phyloP scores from a whole-genome alignment of 2,797 vertebrate species.

The Lagorchestes hirsutus region DNA sequence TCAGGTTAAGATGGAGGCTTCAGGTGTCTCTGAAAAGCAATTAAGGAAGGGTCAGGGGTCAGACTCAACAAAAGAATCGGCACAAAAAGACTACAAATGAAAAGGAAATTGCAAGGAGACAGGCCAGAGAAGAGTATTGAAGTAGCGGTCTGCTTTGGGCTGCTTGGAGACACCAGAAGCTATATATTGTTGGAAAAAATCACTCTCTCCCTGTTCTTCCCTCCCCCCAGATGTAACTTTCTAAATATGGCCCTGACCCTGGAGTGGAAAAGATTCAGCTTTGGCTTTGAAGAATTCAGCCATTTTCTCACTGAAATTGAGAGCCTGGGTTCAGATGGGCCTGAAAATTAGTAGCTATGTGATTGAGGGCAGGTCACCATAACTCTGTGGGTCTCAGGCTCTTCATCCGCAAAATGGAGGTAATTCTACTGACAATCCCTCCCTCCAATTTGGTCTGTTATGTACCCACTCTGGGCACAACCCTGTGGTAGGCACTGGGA shows the following conservation, averaged over 20 bases:
- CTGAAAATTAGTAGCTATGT: neutral
- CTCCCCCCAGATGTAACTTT: constrained; percentile 34
- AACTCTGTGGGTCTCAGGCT: constrained; percentile 46
- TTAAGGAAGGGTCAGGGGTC: constrained; percentile 80
- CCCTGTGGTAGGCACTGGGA: neutral
- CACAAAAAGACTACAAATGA: constrained; percentile 80
- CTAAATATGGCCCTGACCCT: constrained; percentile 35
- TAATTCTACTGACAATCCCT: constrained; percentile 28
- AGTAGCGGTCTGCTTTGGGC: constrained; percentile 45
- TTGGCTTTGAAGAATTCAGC: neutral
- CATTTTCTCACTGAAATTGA: neutral
- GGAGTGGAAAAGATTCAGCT: constrained; percentile 1
- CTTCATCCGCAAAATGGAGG: constrained; percentile 52
- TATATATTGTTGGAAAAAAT: neutral
- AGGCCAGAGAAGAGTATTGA: constrained; percentile 80
- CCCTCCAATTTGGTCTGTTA: neutral
- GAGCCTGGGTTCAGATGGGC: neutral
- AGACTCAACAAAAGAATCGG: constrained; percentile 81
- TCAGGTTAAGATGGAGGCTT: constrained; percentile 81
- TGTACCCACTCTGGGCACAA: neutral
- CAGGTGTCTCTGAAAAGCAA: constrained; percentile 80
- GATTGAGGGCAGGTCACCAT: constrained; percentile 40
- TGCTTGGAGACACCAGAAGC: neutral
- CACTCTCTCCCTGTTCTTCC: neutral
- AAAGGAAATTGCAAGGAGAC: constrained; percentile 82